Conservation (phyloP, 2,888 invertebrate genomes). For the Papilio protenor region DNA sequence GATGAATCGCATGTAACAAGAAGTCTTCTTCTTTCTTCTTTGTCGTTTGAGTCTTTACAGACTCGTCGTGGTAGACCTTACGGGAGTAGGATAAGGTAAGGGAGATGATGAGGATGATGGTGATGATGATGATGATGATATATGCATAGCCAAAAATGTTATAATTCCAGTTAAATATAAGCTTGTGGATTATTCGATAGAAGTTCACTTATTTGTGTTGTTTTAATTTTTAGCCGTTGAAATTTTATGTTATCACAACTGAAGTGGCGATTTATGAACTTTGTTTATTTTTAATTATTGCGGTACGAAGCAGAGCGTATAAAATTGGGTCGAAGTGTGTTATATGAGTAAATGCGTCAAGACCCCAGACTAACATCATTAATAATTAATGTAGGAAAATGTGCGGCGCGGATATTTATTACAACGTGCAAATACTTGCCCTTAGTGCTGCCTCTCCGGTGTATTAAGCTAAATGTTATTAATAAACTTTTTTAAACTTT, state of each 20-base stretch:
- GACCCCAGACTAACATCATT: conserved; percentile 22
- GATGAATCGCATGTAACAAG: too few species aligned
- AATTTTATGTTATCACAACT: background rate
- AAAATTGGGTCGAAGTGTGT: conserved; percentile 11
- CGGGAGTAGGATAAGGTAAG: too few species aligned
- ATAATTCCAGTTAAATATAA: background rate
- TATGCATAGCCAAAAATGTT: background rate
- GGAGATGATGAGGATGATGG: too few species aligned
- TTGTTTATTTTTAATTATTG: conserved; percentile 13
- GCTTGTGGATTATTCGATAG: background rate
- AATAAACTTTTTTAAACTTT: background rate
- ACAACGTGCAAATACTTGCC: conserved; percentile 13
- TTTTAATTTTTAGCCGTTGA: background rate
- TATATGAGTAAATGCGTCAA: conserved; percentile 14
- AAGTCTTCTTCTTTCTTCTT: too few species aligned
- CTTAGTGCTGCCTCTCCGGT: background rate
- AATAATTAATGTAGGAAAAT: conserved; percentile 23
- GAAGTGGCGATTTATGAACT: conserved; percentile 1
- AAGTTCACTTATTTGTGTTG: background rate
- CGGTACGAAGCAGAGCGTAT: background rate
- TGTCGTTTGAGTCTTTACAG: too few species aligned
- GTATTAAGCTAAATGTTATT: background rate
- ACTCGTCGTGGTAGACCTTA: too few species aligned
- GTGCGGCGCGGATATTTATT: conserved; percentile 20
- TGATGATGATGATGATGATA: too few species aligned